Percentiles rank a stretch among this genome's conserved stretches.
Evolutionary conservation across 2,113 vertebrate species (phyloP).

Genomic region (Philantomba maxwellii): DNA sequence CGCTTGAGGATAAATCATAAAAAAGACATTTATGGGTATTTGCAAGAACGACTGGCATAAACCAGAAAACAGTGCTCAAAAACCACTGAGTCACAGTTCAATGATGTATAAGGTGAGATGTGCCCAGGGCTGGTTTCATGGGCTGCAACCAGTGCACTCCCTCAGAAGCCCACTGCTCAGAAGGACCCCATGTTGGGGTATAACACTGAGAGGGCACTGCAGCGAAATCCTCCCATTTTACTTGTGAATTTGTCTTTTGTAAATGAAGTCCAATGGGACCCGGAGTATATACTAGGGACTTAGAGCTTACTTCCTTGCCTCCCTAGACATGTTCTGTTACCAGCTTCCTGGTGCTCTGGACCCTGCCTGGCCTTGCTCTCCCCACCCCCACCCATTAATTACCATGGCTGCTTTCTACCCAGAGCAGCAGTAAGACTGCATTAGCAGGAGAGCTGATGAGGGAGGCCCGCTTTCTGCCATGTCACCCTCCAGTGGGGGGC

Average conservation of each 20-base stretch:
- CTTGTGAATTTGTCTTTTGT: neutral
- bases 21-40: neutral
- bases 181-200: neutral
- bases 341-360: neutral
- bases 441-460: neutral
- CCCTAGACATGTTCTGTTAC: neutral
- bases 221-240: neutral
- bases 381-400: neutral
- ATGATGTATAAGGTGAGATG: neutral
- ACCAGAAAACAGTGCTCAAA: neutral
- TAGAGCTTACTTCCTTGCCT: neutral
- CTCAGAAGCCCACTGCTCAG: neutral
- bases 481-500: neutral
- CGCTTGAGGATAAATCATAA: neutral
- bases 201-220: neutral
- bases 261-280: neutral
- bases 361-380: neutral
- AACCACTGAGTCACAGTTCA: neutral
- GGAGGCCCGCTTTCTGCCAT: neutral
- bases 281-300: neutral
- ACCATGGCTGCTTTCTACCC: neutral
- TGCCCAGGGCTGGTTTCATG: neutral
- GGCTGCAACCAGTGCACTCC: neutral
- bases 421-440: neutral
- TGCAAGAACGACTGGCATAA: neutral